phyloP scores from a whole-genome alignment of 2,797 vertebrate genomes.

The Chaetophractus vellerosus region DNA sequence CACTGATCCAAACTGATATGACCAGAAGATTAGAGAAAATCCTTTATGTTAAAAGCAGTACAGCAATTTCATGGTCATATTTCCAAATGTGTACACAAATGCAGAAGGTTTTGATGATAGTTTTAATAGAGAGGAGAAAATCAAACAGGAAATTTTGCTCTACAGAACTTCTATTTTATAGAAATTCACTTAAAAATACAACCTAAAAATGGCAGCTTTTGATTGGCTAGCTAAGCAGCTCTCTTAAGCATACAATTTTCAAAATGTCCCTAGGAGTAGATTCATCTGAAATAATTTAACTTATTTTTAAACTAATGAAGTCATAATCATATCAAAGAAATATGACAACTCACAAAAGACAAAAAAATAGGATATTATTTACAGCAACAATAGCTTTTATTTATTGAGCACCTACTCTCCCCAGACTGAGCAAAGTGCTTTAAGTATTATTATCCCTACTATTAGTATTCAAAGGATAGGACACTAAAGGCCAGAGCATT shows the following conservation, averaged over 20 bases:
- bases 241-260: conserved; percentile 22
- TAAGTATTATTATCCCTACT: neutral
- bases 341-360: neutral
- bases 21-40: conserved; percentile 39
- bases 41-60: neutral
- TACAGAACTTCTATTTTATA: neutral
- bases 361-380: conserved; percentile 10
- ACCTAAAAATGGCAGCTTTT: neutral
- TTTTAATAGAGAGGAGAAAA: conserved; percentile 8
- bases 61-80: neutral
- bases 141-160: conserved; percentile 8
- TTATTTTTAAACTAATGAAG: conserved; percentile 27
- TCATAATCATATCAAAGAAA: neutral
- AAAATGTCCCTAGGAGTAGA: conserved; percentile 3
- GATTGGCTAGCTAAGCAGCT: neutral
- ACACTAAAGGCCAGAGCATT: neutral
- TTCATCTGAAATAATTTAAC: conserved; percentile 31
- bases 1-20: conserved; percentile 56
- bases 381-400: neutral
- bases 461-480: neutral
- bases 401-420: neutral
- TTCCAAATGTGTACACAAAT: neutral
- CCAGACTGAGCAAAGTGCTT: neutral
- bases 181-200: conserved; percentile 51
- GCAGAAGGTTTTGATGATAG: neutral